A percentile compares a stretch with the other conserved stretches of the same genome.
Conservation (phyloP, 23 tunicate genomes). For the Halocynthia aurantium region DNA sequence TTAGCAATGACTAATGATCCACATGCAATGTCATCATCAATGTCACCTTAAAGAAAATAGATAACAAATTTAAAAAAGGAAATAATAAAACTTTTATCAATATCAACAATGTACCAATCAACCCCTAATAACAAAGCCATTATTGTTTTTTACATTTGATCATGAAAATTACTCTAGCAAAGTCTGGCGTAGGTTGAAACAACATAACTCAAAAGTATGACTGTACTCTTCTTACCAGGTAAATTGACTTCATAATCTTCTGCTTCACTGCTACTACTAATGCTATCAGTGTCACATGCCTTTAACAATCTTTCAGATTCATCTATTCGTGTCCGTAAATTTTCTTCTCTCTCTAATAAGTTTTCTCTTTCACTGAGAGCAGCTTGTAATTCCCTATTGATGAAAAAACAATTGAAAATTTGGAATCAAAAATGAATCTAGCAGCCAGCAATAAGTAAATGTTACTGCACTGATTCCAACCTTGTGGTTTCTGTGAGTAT, state of each 20-base stretch:
- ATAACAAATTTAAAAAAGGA: too few relatives aligned
- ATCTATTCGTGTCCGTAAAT: slow-evolving; percentile 39
- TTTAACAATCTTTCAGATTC: slow-evolving; percentile 45
- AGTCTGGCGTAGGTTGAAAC: too few relatives aligned
- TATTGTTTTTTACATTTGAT: too few relatives aligned
- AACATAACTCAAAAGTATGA: too few relatives aligned
- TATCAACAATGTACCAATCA: too few relatives aligned
- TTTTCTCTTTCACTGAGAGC: slow-evolving; percentile 66
- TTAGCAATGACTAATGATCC: slow-evolving; percentile 26
- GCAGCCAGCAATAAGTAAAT: background rate
- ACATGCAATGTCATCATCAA: slow-evolving; percentile 13
- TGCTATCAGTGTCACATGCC: slow-evolving; percentile 32
- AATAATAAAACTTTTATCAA: too few relatives aligned
- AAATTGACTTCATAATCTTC: slow-evolving; percentile 19
- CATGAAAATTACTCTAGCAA: too few relatives aligned
- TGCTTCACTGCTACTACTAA: slow-evolving; percentile 32
- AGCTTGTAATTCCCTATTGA: slow-evolving; percentile 54
- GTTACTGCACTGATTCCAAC: background rate
- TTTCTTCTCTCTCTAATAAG: slow-evolving; percentile 58
- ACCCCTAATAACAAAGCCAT: too few relatives aligned
- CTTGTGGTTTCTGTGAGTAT: slow-evolving; percentile 37
- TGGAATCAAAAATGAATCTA: too few relatives aligned
- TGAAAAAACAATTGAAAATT: background rate
- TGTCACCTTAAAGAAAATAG: background rate
- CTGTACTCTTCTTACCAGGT: background rate